Base-by-base conservation (phyloP, 1,140 invertebrate genomes). In the Euura saliciscinereae region DNA sequence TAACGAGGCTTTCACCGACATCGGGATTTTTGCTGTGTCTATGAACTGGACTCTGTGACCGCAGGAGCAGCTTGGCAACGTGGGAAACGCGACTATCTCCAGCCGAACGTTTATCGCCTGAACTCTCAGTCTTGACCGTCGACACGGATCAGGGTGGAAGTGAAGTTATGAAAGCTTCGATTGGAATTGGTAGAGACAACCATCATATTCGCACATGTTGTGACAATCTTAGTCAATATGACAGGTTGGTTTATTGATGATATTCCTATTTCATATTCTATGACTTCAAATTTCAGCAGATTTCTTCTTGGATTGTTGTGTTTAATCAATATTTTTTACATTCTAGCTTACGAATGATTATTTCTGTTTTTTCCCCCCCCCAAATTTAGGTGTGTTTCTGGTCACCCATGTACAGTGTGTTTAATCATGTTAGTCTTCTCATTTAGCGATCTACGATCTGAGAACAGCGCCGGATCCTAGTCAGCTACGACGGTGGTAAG, bases 401-500 rank as follows among this genome's bases (percentile, higher is more conserved):
- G 8, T 64, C 8, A 64, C 13, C 59, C 13, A 64, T 64, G 13
- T 13, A 10, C 13, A 10, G 13, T 10, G 28, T 28, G 28, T 28
- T 28, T 28, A 28, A 28, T 28, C 28, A 67, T 67, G 42, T 67
- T 67, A 42, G 43, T 67, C 42, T 42, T 28, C 42, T 67, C 28
- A 42, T 78, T 75, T 76, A 78, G 75, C 65, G 8, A 59, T 59
- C 51, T 11, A 11, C 51, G 51, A 68, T 78, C 65, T 77, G 73
- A 76, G 71, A 72, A 46, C 66, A 43, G 71, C 70, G 71, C 45
- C 13, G 66, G 70, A 68, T 68, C 46, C 68, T 44, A 11, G 43
- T 5, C 11, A 67, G 8, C 66, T 44, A 8, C 51, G 13, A n/a
- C 65, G 73, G 76, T 75, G 86, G 84, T 87, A 86, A 87, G 85